Percentiles rank a stretch among this genome's conserved stretches.
phyloP scores from a whole-genome alignment of 2,113 vertebrate genomes.

The Vidua macroura region DNA sequence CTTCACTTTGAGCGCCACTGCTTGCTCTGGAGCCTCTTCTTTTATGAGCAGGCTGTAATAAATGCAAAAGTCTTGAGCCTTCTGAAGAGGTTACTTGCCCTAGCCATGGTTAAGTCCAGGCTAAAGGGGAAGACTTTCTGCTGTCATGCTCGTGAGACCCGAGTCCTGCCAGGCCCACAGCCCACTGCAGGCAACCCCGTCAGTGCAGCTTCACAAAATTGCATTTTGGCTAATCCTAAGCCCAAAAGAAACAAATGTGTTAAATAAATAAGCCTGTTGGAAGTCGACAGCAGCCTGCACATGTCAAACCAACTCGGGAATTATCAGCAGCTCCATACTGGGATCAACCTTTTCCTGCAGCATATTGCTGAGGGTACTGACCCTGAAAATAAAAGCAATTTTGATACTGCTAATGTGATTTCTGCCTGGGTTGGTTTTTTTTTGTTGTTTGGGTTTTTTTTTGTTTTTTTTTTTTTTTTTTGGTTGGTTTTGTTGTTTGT shows the following conservation, averaged over 20 bases:
- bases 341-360: constrained; percentile 18
- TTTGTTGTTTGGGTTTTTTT: too few relatives aligned
- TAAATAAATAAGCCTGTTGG: constrained; percentile 40
- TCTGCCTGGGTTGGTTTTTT: not conserved
- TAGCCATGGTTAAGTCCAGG: not conserved
- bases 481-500: too few relatives aligned
- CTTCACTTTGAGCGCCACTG: not conserved
- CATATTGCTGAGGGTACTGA: not conserved
- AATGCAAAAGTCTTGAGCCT: not conserved
- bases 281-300: constrained; percentile 21
- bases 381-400: constrained; percentile 33
- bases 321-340: constrained; percentile 23
- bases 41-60: not conserved
- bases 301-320: not conserved
- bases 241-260: constrained; percentile 34
- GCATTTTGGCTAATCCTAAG: constrained; percentile 4
- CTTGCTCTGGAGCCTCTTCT: constrained; percentile 7
- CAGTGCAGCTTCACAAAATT: not conserved
- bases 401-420: constrained; percentile 22
- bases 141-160: not conserved
- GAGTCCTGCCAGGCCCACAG: not conserved
- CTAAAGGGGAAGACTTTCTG: not conserved
- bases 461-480: not conserved
- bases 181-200: not conserved
- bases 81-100: not conserved